Base-by-base conservation (phyloP, 2,113 vertebrate genomes). In the Centropristis striata region DNA sequence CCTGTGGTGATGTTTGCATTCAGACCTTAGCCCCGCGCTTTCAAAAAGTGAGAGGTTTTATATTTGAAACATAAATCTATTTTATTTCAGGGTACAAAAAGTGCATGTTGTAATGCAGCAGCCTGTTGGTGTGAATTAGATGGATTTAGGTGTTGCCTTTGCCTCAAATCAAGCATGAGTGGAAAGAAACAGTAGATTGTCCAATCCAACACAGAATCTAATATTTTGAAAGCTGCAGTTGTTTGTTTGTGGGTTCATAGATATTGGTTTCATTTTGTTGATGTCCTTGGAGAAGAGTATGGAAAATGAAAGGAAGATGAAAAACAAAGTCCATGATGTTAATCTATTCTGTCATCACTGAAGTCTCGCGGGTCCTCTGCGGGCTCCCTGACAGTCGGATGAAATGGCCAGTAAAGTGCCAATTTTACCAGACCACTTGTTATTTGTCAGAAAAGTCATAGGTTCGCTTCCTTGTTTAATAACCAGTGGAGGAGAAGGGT, bases 251-350 rank as follows among this genome's bases (percentile, higher is more conserved):
- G 74, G 71, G 36, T 76, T 83, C 75, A 50, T 70, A 75, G 78
- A 70, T 91, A 90, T 89, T 92, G 91, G 85, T 89, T 90, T 87
- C 80, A 89, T 87, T 88, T 85, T 80, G 60, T 65, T 82, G 85
- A 61, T 77, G 81, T 86, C 88, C 81, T 69, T 49, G 23, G 81
- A 90, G 87, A 78, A 70, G 37, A 64, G 81, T 68, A 36, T 77
- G 75, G 58, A 71, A 90, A 86, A 90, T 88, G 70, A 89, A 82
- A 88, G 83, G 61, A 85, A 88, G 88, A 90, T 92, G 91, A 88
- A 93, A 91, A 90, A 85, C 86, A 84, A 92, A 90, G 77, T 84
- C 85, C 21, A 20, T 90, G 80, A 93, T 92, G 91, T 86, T 94
- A 92, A 94, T 90, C 86, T 89, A 65, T 88, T 65, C 81, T 90